Conservation (phyloP, 2,113 vertebrate species). For the Anoura caudifer region DNA sequence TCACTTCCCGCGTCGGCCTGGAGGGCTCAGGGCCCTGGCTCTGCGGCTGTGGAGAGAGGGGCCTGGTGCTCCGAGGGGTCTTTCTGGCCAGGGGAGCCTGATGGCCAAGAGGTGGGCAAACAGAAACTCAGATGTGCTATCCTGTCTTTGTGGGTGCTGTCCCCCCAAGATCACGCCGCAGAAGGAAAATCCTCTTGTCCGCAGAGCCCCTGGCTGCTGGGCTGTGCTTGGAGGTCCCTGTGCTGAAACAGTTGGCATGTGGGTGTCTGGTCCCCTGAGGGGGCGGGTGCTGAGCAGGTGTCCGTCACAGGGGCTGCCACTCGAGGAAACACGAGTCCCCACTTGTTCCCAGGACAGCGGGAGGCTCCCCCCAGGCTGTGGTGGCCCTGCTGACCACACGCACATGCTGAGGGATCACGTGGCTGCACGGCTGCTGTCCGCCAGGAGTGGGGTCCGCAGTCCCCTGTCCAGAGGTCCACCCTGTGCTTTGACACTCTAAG, state of each 20-base stretch:
- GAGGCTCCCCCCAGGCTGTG: conserved; percentile 65
- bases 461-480: neutral
- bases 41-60: neutral
- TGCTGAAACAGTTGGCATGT: neutral
- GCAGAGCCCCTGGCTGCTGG: neutral
- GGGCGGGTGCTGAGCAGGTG: too few relatives aligned
- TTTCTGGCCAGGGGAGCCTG: neutral
- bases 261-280: neutral
- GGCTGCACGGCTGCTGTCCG: conserved; percentile 39
- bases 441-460: neutral
- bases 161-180: neutral
- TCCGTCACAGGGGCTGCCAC: neutral
- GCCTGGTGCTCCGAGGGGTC: neutral
- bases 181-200: neutral
- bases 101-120: neutral
- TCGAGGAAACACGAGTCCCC: conserved; percentile 32
- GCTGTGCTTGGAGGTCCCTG: accelerated
- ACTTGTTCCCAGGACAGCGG: conserved; percentile 50
- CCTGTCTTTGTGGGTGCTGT: neutral
- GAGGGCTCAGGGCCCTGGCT: neutral
- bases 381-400: conserved; percentile 40
- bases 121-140: accelerated
- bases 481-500: conserved; percentile 21
- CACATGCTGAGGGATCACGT: conserved; percentile 58
- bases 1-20: neutral